These are phyloP conservation scores for Polypterus bichir DNA, from an alignment of 2,113 vertebrate species.

Conservation along the genomic window DNA sequence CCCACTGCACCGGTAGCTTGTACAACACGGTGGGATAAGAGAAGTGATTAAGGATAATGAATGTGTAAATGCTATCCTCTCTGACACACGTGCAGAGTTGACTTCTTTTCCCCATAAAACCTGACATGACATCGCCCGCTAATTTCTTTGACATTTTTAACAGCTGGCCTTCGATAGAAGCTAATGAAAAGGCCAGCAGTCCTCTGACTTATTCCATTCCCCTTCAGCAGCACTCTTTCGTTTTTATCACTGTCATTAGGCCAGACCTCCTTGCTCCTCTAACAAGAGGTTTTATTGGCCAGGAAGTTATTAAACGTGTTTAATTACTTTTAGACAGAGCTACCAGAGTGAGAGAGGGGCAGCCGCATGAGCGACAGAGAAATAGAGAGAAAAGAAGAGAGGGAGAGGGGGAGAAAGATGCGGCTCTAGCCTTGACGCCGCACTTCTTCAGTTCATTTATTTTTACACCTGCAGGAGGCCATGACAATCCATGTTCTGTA, in stretches of 20 bases:
- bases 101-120: slow-evolving; percentile 17
- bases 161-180: slow-evolving; percentile 10
- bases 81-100: slow-evolving; percentile 3
- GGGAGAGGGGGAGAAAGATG: slow-evolving; percentile 27
- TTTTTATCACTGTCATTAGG: slow-evolving; percentile 49
- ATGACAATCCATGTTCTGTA: slow-evolving; percentile 1
- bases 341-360: slow-evolving; percentile 29
- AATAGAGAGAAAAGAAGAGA: slow-evolving; percentile 15
- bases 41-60: slow-evolving; percentile 9
- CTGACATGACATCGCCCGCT: slow-evolving; percentile 13
- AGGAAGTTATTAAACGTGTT: slow-evolving; percentile 56
- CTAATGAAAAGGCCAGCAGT: slow-evolving; percentile 22
- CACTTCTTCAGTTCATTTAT: slow-evolving; percentile 1
- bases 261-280: slow-evolving; percentile 41
- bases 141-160: slow-evolving; percentile 25
- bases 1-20: not conserved
- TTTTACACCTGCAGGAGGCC: slow-evolving; percentile 1
- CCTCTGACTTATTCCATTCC: slow-evolving; percentile 13
- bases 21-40: slow-evolving; percentile 11
- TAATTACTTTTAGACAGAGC: slow-evolving; percentile 52
- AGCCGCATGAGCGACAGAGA: slow-evolving; percentile 19
- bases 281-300: slow-evolving; percentile 45
- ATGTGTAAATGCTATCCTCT: slow-evolving; percentile 12
- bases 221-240: slow-evolving; percentile 6
- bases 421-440: slow-evolving; percentile 1